Evolutionary conservation across 2,888 invertebrate species (phyloP), one percentile per base, ranked within the genome.

Genomic region (Hanleya hanleyi): DNA sequence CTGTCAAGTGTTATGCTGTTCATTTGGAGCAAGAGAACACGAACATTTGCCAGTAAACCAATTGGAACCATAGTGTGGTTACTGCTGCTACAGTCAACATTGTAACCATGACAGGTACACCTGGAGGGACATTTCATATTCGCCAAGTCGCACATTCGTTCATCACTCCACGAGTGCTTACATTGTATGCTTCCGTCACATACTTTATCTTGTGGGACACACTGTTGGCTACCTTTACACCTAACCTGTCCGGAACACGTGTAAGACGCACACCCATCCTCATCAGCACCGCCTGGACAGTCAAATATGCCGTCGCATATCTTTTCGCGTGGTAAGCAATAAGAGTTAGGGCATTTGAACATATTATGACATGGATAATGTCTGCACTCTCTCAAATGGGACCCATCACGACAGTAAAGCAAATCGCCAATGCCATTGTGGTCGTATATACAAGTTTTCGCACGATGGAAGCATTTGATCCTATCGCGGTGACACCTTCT

Each of bases 261-360:
- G 26, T 64, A 64, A 18, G 15, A 18, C 1, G 15, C 64, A 64
- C 64, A 64, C 6, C 15, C 35, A 1, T 36, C 2, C 26, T 64
- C 64, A 35, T 64, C 64, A 1, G 35, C 37, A 7, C 33, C 64
- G 5, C n/a, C 37, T 5, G 26, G 15, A 64, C 64, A 64, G 38
- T 64, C 64, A 18, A 12, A 1, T 29, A 4, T 12, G 3, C 64
- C 64, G 26, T 64, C 64, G 26, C 64, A 64, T 9, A 64, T 37
- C 5, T 37, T 32, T 12, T 37, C 18, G n/a, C 35, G 22, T 36
- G 64, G 64, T 22, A 64, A 22, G 35, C 64, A 64, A 29, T 64
- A 64, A 2, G 64, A 64, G 9, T 35, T 1, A 15, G 64, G 36
- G 36, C 64, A 64, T 64, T 64, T 64, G 35, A 64, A 64, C 37